Conservation (phyloP, 2,797 vertebrate genomes). For the Paratrypauchen microcephalus region DNA sequence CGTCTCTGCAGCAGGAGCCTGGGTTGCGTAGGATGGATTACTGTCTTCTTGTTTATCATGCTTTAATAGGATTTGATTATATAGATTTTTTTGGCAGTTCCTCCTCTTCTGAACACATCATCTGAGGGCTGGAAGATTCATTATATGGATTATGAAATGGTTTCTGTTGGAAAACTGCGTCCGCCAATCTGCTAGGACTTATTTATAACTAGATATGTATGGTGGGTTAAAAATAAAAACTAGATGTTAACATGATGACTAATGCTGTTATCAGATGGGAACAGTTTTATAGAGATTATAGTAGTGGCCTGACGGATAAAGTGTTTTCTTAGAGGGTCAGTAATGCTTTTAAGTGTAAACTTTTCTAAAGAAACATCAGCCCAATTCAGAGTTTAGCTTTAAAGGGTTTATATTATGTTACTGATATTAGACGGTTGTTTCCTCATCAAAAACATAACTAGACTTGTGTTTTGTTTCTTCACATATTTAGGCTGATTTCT, state of each 20-base stretch:
- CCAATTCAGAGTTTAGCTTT: no score
- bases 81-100: slow-evolving; percentile 74
- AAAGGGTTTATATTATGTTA: no score
- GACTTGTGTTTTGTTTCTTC: no score
- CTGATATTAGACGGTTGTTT: no score
- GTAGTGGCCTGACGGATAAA: slow-evolving; percentile 13
- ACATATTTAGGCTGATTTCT: no score
- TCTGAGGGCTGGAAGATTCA: slow-evolving; percentile 67
- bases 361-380: background rate
- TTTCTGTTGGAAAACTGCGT: slow-evolving; percentile 49
- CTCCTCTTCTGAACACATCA: slow-evolving; percentile 63
- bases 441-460: no score
- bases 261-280: slow-evolving; percentile 48
- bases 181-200: slow-evolving; percentile 34
- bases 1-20: slow-evolving; percentile 42
- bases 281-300: slow-evolving; percentile 59
- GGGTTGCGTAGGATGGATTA: slow-evolving; percentile 69
- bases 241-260: slow-evolving; percentile 30
- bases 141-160: slow-evolving; percentile 67
- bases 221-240: slow-evolving; percentile 16
- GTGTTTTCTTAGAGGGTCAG: slow-evolving; percentile 41
- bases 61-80: slow-evolving; percentile 82
- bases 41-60: slow-evolving; percentile 75
- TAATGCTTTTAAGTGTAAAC: background rate
- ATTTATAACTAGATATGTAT: slow-evolving; percentile 40